These are phyloP conservation scores for Diglossa cyanea DNA, from an alignment of 2,797 vertebrate species.

Conservation along the genomic window DNA sequence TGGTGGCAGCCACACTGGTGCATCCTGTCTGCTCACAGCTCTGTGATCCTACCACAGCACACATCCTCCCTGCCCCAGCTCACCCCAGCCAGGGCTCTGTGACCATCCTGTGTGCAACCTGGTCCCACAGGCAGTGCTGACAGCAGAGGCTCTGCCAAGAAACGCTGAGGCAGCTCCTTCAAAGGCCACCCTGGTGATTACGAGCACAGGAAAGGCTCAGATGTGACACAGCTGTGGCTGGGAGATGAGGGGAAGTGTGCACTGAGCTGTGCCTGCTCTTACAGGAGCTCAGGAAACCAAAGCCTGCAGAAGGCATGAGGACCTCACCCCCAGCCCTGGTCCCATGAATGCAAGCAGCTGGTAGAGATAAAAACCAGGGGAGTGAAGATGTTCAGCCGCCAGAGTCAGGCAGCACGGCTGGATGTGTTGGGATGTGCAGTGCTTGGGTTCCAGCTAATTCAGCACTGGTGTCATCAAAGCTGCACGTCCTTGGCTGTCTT, in stretches of 20 bases:
- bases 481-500: background rate
- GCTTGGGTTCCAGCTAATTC: background rate
- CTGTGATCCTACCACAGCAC: background rate
- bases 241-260: background rate
- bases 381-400: background rate
- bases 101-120: rapidly evolving
- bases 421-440: rapidly evolving
- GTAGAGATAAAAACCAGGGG: background rate
- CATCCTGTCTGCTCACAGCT: background rate
- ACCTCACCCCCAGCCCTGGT: background rate
- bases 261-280: rapidly evolving
- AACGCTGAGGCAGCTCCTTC: background rate
- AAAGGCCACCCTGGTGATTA: background rate
- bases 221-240: background rate
- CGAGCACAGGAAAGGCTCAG: background rate
- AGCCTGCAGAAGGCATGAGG: rapidly evolving
- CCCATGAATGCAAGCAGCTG: background rate
- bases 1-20: rapidly evolving
- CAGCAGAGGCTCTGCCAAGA: rapidly evolving
- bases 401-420: background rate
- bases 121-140: rapidly evolving
- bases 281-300: background rate
- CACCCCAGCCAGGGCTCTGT: rapidly evolving
- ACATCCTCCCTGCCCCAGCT: background rate
- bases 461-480: background rate